phyloP scores from a whole-genome alignment of 2,888 invertebrate species.

The Napeogenes sylphis region DNA sequence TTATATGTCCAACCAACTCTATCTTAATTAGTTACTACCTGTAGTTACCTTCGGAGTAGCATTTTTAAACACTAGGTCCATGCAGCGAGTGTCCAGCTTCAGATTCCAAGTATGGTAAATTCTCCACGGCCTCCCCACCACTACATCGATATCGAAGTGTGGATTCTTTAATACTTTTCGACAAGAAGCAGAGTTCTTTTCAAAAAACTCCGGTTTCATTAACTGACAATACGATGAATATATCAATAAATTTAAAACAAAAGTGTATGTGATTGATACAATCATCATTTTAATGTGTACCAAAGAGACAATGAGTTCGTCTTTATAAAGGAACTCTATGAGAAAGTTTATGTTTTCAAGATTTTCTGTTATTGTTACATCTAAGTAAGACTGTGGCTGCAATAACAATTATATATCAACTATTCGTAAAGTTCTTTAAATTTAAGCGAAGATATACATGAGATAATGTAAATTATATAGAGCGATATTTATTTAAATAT shows the following conservation, averaged over 20 bases:
- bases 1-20: neutral
- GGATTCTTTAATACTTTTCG: slow-evolving; percentile 43
- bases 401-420: neutral
- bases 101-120: slow-evolving; percentile 61
- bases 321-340: slow-evolving; percentile 24
- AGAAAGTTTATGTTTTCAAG: slow-evolving; percentile 21
- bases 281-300: slow-evolving; percentile 9
- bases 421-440: too few relatives aligned
- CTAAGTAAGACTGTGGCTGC: slow-evolving; percentile 1
- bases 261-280: neutral
- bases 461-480: too few relatives aligned
- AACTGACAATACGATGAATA: slow-evolving; percentile 9
- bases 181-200: slow-evolving; percentile 39
- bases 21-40: slow-evolving; percentile 21
- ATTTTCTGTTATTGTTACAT: slow-evolving; percentile 12
- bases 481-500: too few relatives aligned
- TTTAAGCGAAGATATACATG: too few relatives aligned
- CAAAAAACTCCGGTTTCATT: slow-evolving; percentile 19
- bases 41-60: slow-evolving; percentile 43
- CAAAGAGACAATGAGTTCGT: neutral
- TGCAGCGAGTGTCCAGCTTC: slow-evolving; percentile 44
- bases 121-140: slow-evolving; percentile 53
- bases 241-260: slow-evolving; percentile 3
- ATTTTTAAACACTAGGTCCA: slow-evolving; percentile 53
- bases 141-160: slow-evolving; percentile 51